Evolutionary conservation across 92 coral and sea anemone genomes (phyloP).

Genomic region (Palythoa caribaeorum): DNA sequence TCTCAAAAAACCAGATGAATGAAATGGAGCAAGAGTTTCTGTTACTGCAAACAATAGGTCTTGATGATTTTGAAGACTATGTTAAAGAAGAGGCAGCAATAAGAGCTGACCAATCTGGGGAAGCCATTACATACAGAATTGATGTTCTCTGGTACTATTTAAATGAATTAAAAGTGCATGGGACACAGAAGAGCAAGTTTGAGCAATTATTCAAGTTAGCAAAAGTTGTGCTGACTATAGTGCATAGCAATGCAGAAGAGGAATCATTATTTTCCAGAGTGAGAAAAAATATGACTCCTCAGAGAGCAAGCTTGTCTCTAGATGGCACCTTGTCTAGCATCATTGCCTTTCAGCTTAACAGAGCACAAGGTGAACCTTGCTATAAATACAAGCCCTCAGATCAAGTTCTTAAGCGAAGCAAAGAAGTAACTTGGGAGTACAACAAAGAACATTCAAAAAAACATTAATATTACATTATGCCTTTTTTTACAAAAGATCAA

Average conservation of each 20-base stretch:
- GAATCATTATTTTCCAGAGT: constrained; percentile 23
- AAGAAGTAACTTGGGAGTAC: neutral
- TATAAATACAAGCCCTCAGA: neutral
- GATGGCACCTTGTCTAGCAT: constrained; percentile 38
- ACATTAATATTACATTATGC: neutral
- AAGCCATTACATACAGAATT: constrained; percentile 5
- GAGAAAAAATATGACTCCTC: constrained; percentile 23
- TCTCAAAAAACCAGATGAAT: neutral
- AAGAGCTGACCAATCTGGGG: constrained; percentile 8
- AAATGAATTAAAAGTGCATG: neutral
- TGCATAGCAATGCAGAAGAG: constrained; percentile 47
- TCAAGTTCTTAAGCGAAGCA: neutral
- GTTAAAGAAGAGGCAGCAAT: constrained; percentile 26
- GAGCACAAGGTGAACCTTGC: neutral
- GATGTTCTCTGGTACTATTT: constrained; percentile 42
- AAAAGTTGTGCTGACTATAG: neutral
- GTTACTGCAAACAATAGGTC: neutral
- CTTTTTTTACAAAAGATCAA: neutral
- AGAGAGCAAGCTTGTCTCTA: constrained; percentile 23
- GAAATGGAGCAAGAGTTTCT: constrained; percentile 32
- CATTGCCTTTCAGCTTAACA: neutral
- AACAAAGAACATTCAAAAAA: neutral
- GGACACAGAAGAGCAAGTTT: constrained; percentile 31
- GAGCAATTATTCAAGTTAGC: constrained; percentile 3
- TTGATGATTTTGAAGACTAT: constrained; percentile 7